Evolutionary conservation across 2,113 vertebrate genomes (phyloP).

Genomic region (Condylura cristata): DNA sequence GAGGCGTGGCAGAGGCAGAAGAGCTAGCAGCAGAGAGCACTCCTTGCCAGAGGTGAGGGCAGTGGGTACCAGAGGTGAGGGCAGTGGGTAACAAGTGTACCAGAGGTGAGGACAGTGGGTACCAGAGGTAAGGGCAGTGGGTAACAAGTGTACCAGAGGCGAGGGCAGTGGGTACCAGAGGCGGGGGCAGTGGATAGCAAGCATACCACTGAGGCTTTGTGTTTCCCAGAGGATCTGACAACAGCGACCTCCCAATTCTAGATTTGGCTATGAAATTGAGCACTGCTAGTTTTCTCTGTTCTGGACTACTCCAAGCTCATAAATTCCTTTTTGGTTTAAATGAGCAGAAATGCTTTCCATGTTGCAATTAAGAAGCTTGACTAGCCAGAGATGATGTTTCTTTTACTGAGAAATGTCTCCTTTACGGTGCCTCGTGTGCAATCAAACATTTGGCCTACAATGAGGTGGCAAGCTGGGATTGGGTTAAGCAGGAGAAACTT

Average conservation of each 20-base stretch:
- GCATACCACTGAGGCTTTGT: background rate
- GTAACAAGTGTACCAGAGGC: background rate
- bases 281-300: background rate
- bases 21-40: background rate
- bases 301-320: background rate
- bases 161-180: background rate
- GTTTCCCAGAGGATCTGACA: background rate
- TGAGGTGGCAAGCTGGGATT: background rate
- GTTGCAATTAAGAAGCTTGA: conserved; percentile 1
- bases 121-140: background rate
- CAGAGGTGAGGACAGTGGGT: background rate
- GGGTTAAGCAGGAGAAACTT: background rate
- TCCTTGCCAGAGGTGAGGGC: fast-evolving
- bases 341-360: background rate
- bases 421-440: background rate
- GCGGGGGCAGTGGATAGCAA: too few relatives aligned
- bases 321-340: conserved; percentile 20
- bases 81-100: background rate
- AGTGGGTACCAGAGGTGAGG: background rate
- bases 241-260: background rate
- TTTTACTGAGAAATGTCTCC: background rate
- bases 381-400: background rate
- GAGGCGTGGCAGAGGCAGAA: background rate
- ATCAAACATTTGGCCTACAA: background rate
- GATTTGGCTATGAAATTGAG: background rate